Conservation (phyloP, 2,113 vertebrate genomes). For the Passer montanus region DNA sequence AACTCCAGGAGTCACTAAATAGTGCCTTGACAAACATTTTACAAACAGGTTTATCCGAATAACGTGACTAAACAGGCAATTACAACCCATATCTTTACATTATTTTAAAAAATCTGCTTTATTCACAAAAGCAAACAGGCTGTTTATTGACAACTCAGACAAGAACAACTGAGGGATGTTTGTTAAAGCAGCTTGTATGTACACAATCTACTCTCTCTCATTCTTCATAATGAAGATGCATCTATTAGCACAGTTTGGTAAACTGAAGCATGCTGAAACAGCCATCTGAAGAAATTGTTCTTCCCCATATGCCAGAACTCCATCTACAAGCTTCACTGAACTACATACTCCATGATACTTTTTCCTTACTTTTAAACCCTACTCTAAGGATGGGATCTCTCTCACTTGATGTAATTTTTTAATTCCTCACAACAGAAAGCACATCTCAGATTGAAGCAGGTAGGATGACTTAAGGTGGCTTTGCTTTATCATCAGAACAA, state of each 20-base stretch:
- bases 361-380: not conserved
- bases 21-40: not conserved
- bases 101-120: not conserved
- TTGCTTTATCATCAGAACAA: not conserved
- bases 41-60: not conserved
- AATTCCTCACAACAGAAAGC: not conserved
- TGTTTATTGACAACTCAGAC: not conserved
- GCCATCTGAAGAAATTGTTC: not conserved
- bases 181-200: not conserved
- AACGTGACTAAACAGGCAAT: not conserved
- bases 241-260: not conserved
- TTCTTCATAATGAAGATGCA: not conserved
- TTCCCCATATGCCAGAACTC: not conserved
- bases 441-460: not conserved
- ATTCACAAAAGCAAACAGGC: not conserved
- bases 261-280: not conserved
- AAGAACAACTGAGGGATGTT: not conserved
- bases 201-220: not conserved
- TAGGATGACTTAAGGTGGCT: not conserved
- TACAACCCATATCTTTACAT: not conserved
- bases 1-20: not conserved
- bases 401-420: not conserved
- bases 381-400: not conserved
- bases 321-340: not conserved
- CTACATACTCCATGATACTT: not conserved